Evolutionary conservation across 2,888 invertebrate genomes (phyloP).

Genomic region (Pomacea canaliculata): DNA sequence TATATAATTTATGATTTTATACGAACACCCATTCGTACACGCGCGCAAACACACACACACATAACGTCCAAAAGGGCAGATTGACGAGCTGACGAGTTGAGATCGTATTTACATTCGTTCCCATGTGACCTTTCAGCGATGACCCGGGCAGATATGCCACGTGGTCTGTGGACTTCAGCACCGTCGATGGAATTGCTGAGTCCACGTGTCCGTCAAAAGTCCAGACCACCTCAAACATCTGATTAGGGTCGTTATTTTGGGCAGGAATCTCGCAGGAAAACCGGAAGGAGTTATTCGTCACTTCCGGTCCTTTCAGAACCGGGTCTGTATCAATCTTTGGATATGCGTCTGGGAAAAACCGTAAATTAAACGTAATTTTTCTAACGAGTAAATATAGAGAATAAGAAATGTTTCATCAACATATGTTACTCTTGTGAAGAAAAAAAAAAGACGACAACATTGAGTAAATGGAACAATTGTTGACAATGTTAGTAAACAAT

Average conservation of each 20-base stretch:
- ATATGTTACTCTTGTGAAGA: too few relatives aligned
- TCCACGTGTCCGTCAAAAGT: conserved; percentile 28
- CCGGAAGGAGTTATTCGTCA: conserved; percentile 12
- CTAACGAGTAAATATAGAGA: too few relatives aligned
- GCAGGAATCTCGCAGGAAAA: conserved; percentile 22
- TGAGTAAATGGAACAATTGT: too few relatives aligned
- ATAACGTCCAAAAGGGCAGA: too few relatives aligned
- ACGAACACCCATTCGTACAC: too few relatives aligned
- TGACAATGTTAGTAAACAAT: too few relatives aligned
- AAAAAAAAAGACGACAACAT: too few relatives aligned
- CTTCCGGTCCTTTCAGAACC: conserved; percentile 13
- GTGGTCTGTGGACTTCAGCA: conserved; percentile 14
- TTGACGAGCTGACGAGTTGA: too few relatives aligned
- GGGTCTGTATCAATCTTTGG: conserved; percentile 18
- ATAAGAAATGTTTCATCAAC: too few relatives aligned
- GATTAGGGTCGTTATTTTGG: conserved; percentile 4
- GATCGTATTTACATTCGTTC: conserved; percentile 12
- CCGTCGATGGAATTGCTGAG: not conserved
- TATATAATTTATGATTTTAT: too few relatives aligned
- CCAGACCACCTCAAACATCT: conserved; percentile 28
- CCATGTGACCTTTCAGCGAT: conserved; percentile 22
- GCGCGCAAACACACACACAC: too few relatives aligned
- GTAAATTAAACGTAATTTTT: too few relatives aligned
- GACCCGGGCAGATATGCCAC: conserved; percentile 18
- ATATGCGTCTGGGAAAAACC: conserved; percentile 3